Evolutionary conservation across 1,140 invertebrate species (phyloP), one percentile per base, ranked within the genome.

Genomic region (Eriosoma lanigerum): DNA sequence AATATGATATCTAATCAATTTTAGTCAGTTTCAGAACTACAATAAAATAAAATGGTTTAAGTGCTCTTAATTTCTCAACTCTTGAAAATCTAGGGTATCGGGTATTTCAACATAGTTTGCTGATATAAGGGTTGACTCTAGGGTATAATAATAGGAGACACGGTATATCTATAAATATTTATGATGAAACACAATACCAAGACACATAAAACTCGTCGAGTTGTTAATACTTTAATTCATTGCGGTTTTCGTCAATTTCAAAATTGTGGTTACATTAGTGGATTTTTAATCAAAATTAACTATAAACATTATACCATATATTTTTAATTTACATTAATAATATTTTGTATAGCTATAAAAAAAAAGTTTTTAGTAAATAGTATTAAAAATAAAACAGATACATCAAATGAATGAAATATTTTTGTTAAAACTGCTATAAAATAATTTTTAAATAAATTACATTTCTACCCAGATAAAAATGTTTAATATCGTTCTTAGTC

Each of bases 191-290:
- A 68, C 13, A 21, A 68, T 48, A 26, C 13, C 21, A 24, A 26
- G 21, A 9, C 21, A 17, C 8, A 68, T 44, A 44, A 24, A 15
- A 44, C 19, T 46, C 32, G 1, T 2, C 3, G 15, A 68, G 21
- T 48, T 24, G 38, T 68, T 68, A 17, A 48, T 46, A 24, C 12
- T 24, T 68, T 48, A 68, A 9, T 68, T 68, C 66, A 26, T 48
- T 15, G 4, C 19, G 15, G 21, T 68, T 19, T 17, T 4, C 21
- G 21, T 46, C 5, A 48, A 48, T 24, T 48, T 48, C 54, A 17
- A 3, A 26, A 48, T 48, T 4, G 8, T 38, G 32, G 32, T 8
- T 38, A 38, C 44, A 5, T 26, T 48, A 68, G 3, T 26, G 6
- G 4, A 26, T 68, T 68, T 48, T 66, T 48, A 44, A 46, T 44